Evolutionary conservation across 1,140 invertebrate species (phyloP), one percentile per base, ranked within the genome.

Genomic region (Drosophila murphyi): DNA sequence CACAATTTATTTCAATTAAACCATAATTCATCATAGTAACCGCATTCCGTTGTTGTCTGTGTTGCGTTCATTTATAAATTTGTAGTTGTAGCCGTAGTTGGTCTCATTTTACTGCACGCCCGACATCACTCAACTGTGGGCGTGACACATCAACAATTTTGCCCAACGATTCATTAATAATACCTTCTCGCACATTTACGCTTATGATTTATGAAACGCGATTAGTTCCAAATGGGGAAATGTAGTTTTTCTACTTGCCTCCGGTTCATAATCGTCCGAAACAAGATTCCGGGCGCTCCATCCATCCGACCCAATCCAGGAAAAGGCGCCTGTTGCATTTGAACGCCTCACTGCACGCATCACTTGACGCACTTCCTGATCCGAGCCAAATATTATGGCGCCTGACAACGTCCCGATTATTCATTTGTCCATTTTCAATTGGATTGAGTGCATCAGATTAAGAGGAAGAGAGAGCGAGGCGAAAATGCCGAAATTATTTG

Each of bases 221-320:
- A 61, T 59, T 69, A 70, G 62, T 32, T 39, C 50, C 31, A 62
- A 31, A 29, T 28, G 69, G 12, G 47, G 41, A 41, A 41, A 6
- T 43, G 32, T 63, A 70, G 68, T 88, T 50, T 43, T 71, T 39
- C 3, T 20, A 89, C 77, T 83, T 78, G 87, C 96, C 92, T 97
- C 96, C 1, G 95, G 93, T 92, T 98, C 97, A 88, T 97, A 98
- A 62, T 97, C 97, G 78, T 97, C 95, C 1, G 96, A 97, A 3
- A 98, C 98, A 41, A 98, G 93, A 39, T 96, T 95, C 34, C 97
- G 93, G 1, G 97, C 97, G 86, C 96, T 96, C 97, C 97, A 98
- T 2, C 98, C 98, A 90, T 99, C 98, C 48, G 97, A 98, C 0
- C 98, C 98, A 34, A 99, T 98, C 98, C 98, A 99, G 31, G 97